Conservation (phyloP, 2,888 invertebrate species). For the Eustalomyia histrio region DNA sequence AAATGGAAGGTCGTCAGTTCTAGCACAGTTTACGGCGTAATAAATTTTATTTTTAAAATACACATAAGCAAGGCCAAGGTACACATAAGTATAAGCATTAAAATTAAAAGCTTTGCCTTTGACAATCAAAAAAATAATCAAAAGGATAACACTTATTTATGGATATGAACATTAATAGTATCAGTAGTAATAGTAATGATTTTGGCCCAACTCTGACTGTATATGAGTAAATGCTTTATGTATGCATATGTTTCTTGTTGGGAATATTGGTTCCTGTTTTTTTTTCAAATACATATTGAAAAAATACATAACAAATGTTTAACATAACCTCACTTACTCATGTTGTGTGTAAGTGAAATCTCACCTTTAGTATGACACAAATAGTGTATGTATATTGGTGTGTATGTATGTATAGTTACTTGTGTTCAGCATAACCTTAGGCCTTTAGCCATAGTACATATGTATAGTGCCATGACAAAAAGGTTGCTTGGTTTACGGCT, state of each 20-base stretch:
- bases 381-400: background rate
- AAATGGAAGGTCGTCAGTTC: too few relatives aligned
- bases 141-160: too few relatives aligned
- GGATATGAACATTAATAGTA: too few relatives aligned
- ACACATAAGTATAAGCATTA: too few relatives aligned
- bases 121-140: too few relatives aligned
- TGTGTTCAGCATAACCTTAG: slow-evolving; percentile 35
- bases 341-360: slow-evolving; percentile 7
- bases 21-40: too few relatives aligned
- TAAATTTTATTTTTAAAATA: too few relatives aligned
- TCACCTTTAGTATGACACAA: slow-evolving; percentile 16
- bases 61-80: too few relatives aligned
- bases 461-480: slow-evolving; percentile 25
- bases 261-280: background rate
- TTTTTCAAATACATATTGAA: slow-evolving; percentile 1
- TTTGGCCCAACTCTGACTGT: too few relatives aligned
- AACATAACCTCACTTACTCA: slow-evolving; percentile 49
- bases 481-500: slow-evolving; percentile 30
- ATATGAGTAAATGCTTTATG: slow-evolving; percentile 22
- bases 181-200: too few relatives aligned
- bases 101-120: too few relatives aligned
- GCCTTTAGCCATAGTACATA: slow-evolving; percentile 9
- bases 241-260: background rate
- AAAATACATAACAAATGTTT: slow-evolving; percentile 45
- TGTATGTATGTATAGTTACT: too few relatives aligned